Conservation (phyloP, 2,888 invertebrate species). For the Acanthosepion esculentum region DNA sequence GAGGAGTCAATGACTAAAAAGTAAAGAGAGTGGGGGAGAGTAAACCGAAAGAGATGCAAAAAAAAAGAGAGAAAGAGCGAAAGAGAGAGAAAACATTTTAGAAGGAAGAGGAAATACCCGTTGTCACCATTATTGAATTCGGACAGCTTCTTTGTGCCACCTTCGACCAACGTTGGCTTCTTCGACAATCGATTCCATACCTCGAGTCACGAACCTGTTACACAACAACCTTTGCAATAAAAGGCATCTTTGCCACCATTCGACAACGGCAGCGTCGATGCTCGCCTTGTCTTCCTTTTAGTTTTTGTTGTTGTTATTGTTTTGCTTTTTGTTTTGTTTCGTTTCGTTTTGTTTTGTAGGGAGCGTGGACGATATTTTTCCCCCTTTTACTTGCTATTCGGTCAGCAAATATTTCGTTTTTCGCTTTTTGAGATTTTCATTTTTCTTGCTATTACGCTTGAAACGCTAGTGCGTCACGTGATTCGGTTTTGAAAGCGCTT, state of each 20-base stretch:
- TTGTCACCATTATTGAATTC: neutral
- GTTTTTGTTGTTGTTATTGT: too few relatives aligned
- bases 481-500: neutral
- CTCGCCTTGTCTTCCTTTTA: neutral
- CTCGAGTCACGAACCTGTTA: neutral
- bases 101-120: neutral
- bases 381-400: neutral
- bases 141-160: neutral
- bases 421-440: neutral
- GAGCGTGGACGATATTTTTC: too few relatives aligned
- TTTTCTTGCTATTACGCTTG: too few relatives aligned
- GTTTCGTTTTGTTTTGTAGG: neutral
- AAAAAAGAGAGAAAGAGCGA: neutral
- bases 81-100: neutral
- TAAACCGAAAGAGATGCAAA: neutral
- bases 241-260: neutral
- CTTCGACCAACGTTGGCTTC: neutral
- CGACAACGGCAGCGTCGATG: neutral
- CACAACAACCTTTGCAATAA: neutral
- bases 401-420: neutral
- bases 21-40: neutral
- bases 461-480: neutral
- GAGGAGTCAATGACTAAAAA: neutral
- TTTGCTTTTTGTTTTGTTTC: neutral
- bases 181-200: neutral